Conservation (phyloP, 1,140 invertebrate species). For the Drosophila nannoptera region DNA sequence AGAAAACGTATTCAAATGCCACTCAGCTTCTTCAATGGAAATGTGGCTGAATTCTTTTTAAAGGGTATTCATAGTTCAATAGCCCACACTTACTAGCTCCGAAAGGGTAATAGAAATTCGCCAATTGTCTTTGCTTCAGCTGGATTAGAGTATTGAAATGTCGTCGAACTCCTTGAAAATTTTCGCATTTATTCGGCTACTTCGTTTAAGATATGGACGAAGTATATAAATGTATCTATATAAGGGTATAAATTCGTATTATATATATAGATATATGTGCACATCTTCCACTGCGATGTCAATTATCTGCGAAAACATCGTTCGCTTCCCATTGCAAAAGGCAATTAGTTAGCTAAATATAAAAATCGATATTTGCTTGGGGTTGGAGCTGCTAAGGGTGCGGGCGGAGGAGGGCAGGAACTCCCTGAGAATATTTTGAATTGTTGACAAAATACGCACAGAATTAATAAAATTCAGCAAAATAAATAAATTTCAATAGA, state of each 20-base stretch:
- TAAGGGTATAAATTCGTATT: too few species aligned
- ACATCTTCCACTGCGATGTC: constrained; percentile 23
- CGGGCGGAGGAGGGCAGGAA: neutral
- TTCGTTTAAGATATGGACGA: too few species aligned
- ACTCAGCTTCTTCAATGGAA: too few species aligned
- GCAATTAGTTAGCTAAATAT: constrained; percentile 57
- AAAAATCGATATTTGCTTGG: constrained; percentile 42
- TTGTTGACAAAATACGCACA: constrained; percentile 4
- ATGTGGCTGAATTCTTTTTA: too few species aligned
- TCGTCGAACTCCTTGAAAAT: too few species aligned
- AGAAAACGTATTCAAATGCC: too few species aligned
- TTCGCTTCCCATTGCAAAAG: constrained; percentile 52
- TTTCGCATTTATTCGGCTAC: too few species aligned
- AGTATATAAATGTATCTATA: neutral
- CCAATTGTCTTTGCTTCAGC: too few species aligned
- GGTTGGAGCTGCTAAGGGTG: too few species aligned
- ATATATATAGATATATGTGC: constrained; percentile 8
- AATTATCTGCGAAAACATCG: constrained; percentile 1
- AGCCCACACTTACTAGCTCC: too few species aligned
- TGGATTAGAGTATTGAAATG: too few species aligned
- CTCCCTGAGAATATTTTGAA: neutral
- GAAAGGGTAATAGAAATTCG: neutral
- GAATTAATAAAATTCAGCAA: constrained; percentile 5
- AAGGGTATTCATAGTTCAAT: too few species aligned
- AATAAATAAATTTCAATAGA: neutral